Evolutionary conservation across 2,797 vertebrate species (phyloP).

Genomic region (Poecilia picta): DNA sequence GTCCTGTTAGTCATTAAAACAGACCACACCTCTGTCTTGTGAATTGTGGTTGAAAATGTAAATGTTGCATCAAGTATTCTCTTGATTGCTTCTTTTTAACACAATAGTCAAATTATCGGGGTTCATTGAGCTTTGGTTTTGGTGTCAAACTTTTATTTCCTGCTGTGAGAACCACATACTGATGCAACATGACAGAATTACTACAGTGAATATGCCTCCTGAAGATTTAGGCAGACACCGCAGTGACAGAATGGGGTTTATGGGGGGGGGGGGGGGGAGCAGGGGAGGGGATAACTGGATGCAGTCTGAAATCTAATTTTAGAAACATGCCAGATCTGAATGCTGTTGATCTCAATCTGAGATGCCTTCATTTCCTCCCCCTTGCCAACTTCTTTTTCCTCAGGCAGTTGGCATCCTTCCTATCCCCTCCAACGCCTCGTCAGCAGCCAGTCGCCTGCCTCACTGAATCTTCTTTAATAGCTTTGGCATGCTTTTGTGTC

Average conservation of each 20-base stretch:
- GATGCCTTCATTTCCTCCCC: not conserved
- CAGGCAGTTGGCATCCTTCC: slow-evolving; percentile 30
- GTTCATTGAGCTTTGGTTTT: not conserved
- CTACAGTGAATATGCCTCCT: not conserved
- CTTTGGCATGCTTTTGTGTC: slow-evolving; percentile 65
- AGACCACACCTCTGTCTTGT: not conserved
- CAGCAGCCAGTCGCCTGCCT: slow-evolving; percentile 37
- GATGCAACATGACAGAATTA: not conserved
- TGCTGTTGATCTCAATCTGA: slow-evolving; percentile 4
- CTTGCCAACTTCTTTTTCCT: slow-evolving; percentile 24
- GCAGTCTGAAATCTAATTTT: slow-evolving; percentile 26
- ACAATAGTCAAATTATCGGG: not conserved
- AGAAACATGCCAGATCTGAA: slow-evolving; percentile 5
- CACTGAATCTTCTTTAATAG: slow-evolving; percentile 49
- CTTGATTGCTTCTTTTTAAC: not conserved
- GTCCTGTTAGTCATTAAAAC: not conserved
- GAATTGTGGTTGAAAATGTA: not conserved
- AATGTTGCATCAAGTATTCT: not conserved
- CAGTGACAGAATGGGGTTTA: slow-evolving; percentile 11
- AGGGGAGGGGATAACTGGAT: slow-evolving; percentile 9
- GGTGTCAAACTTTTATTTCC: not conserved
- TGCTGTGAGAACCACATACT: not conserved
- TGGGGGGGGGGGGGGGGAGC: slow-evolving; percentile 17
- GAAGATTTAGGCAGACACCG: not conserved
- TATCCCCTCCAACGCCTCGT: slow-evolving; percentile 25